phyloP scores from a whole-genome alignment of 1,140 invertebrate species.

The Anagrus nilaparvatae region DNA sequence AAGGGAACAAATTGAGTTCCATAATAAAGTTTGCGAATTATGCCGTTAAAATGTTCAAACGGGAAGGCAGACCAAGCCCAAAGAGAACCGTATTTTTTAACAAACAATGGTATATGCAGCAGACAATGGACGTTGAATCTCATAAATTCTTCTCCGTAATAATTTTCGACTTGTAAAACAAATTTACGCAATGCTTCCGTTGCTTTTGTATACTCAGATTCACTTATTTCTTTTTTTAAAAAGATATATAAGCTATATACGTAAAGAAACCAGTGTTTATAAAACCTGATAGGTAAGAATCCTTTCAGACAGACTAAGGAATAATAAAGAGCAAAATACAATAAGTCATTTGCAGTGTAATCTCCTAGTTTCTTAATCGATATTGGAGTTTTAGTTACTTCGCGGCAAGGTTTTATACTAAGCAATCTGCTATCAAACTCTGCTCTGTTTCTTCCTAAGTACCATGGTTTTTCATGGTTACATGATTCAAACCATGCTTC shows the following conservation, averaged over 20 bases:
- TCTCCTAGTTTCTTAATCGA: background rate
- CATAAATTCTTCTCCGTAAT: slow-evolving; percentile 10
- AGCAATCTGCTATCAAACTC: background rate
- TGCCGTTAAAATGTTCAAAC: background rate
- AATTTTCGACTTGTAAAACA: slow-evolving; percentile 7
- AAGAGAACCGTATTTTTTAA: background rate
- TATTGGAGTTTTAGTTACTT: background rate
- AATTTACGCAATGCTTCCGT: background rate
- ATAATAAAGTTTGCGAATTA: background rate
- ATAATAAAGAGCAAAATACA: background rate
- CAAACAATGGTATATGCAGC: slow-evolving; percentile 10
- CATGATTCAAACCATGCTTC: background rate
- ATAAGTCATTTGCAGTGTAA: background rate
- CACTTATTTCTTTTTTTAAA: background rate
- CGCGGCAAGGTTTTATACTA: background rate
- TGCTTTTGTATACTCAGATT: background rate
- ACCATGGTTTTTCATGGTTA: background rate
- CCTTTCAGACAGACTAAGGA: background rate
- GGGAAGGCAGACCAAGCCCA: background rate
- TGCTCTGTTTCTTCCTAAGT: background rate
- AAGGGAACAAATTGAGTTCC: background rate
- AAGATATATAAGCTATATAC: background rate
- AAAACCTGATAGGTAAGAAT: background rate
- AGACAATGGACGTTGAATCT: slow-evolving; percentile 13
- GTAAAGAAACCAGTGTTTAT: slow-evolving; percentile 4